Base-by-base conservation (phyloP, 2,888 invertebrate species). In the Mongoloraphidia duomilia region DNA sequence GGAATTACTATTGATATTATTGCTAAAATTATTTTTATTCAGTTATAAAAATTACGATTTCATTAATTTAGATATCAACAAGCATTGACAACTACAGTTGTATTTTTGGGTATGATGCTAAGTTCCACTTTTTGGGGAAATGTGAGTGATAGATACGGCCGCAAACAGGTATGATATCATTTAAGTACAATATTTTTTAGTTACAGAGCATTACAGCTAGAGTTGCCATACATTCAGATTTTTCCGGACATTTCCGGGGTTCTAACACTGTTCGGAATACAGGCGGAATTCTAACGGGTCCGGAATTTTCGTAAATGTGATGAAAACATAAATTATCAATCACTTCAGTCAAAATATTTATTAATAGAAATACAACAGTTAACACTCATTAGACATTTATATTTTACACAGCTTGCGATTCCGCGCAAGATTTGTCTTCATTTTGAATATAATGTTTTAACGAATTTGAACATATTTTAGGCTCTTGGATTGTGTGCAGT, bases 61-160 rank as follows among this genome's bases (percentile, higher is more conserved):
- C 35, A 42, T 14, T 38, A 8, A 12, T 12, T 9, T 59, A 82
- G 86, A 63, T 90, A 89, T 66, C 87, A 92, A 61, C 91, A 94
- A 72, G 95, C 94, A 14, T 69, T 92, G 34, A 87, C 93, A 10
- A 95, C 95, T 45, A 94, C 93, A 51, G 83, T 93, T 51, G 94
- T 94, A 2, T 95, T 95, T 65, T 71, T 89, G 59, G 95, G 95
- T 49, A 96, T 96, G 95, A 94, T 96, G 94, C 69, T 93, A 35
- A 93, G 93, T 59, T 91, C 93, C 1, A 88, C 93, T 53, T 87
- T 94, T 69, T 96, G 95, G 95, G 93, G 91, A 13, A 91, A 90
- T 62, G 73, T 96, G 47, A 93, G 92, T 69, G 94, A 95, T 66
- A 78, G 87, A 64, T 93, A 91, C 69, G 93, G 94, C 38, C 74